These are phyloP conservation scores for Melanotaenia pygmaea DNA, from an alignment of 2,797 vertebrate genomes.

Conservation along the genomic window DNA sequence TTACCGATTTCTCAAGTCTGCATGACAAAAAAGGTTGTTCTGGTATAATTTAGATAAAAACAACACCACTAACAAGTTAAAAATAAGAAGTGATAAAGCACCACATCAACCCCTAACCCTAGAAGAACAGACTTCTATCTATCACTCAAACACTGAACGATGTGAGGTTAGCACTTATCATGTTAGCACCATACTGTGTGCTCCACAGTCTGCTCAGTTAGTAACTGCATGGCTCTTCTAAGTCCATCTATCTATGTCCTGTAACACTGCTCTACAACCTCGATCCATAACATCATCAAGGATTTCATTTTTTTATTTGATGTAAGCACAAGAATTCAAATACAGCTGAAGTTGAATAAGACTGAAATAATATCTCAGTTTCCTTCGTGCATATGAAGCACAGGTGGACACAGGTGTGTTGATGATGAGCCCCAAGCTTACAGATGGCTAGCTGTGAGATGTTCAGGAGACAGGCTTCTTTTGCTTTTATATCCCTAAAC, in stretches of 20 bases:
- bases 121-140: constrained; percentile 18
- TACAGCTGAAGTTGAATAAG: constrained; percentile 1
- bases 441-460: constrained; percentile 72
- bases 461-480: constrained; percentile 78
- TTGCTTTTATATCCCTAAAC: constrained; percentile 72
- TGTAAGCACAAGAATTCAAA: not conserved
- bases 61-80: constrained; percentile 36
- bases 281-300: not conserved
- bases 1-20: not conserved
- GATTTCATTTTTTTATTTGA: constrained; percentile 35
- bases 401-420: not conserved
- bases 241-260: not conserved
- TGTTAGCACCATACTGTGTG: constrained; percentile 56
- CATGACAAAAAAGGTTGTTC: not conserved
- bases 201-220: constrained; percentile 7
- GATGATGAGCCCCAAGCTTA: constrained; percentile 53
- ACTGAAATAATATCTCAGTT: constrained; percentile 6
- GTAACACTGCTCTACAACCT: constrained; percentile 2
- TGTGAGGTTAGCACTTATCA: constrained; percentile 43
- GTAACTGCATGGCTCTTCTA: constrained; percentile 27
- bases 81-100: not conserved
- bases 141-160: constrained; percentile 40
- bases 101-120: constrained; percentile 1
- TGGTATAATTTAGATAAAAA: constrained; percentile 1
- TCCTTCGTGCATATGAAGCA: constrained; percentile 9